Base-by-base conservation (phyloP, 1,140 invertebrate species). In the Pogonomyrmex barbatus region DNA sequence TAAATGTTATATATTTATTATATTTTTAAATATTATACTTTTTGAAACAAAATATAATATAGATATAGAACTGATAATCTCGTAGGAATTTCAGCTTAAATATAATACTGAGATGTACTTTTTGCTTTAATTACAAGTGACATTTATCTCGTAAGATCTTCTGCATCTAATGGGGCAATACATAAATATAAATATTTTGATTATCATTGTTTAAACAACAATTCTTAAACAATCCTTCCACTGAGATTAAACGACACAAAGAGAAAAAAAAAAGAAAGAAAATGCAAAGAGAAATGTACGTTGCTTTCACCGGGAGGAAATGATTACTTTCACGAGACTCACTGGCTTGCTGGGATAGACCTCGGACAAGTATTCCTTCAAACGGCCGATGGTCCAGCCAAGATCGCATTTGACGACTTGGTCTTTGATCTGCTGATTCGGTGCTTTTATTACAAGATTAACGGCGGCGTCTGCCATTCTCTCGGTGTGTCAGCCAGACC, bases 301-400 rank as follows among this genome's bases (percentile, higher is more conserved):
- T 96, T 96, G 81, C 96, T 96, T 91, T 96, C 96, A 97, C 97
- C 94, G 54, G 30, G 95, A 95, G 92, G 88, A 89, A 92, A 89
- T 24, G 24, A 77, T 30, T 24, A 47, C n/a, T 56, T 60, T 89
- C 50, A 86, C 36, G 67, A 14, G 83, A 96, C 97, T 96, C 96
- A 99, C 98, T 92, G 98, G 98, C 96, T 98, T 98, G 92, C 96
- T 98, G 17, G 98, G 98, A 96, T 98, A 98, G 77, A 98, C 97
- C 94, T 97, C 96, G 4, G 97, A 96, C 33, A 99, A 95, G 92
- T 98, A 97, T 83, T 96, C 96, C 95, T 99, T 99, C 39, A 99
- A 95, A 92, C 97, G 96, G 84, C 96, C 95, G 75, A 99, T 97
- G n/a, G 97, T 98, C 98, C 98, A 99, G 83, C 96, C 96, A 50